phyloP scores from a whole-genome alignment of 2,888 invertebrate genomes.

The Callosobruchus maculatus region DNA sequence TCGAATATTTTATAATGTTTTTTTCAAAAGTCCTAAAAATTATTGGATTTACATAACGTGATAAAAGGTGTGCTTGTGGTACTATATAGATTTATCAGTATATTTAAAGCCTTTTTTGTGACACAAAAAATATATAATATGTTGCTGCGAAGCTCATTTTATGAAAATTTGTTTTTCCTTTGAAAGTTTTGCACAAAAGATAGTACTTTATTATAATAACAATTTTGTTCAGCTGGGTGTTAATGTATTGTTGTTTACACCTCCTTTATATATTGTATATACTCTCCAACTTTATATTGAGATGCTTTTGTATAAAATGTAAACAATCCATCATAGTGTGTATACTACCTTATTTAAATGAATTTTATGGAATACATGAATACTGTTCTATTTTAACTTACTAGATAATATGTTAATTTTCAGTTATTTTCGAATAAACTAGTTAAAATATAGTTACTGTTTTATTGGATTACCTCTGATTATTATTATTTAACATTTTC shows the following conservation, averaged over 20 bases:
- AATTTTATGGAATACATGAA: constrained; percentile 11
- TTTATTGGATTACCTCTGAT: no score
- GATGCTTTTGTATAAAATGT: constrained; percentile 10
- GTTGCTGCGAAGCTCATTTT: background rate
- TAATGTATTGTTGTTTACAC: background rate
- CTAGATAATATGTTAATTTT: constrained; percentile 12
- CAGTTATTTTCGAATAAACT: constrained; percentile 5
- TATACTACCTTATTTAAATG: constrained; percentile 4
- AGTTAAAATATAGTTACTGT: background rate
- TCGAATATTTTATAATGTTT: no score
- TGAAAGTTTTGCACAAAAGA: background rate
- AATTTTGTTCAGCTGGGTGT: background rate
- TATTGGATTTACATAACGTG: no score
- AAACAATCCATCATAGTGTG: background rate
- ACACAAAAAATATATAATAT: background rate
- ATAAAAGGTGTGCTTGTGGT: no score
- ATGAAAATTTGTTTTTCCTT: background rate
- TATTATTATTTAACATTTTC: no score
- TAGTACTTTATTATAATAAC: background rate
- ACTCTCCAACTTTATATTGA: constrained; percentile 8
- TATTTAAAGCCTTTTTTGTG: no score
- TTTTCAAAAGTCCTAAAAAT: no score
- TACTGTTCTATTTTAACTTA: constrained; percentile 8
- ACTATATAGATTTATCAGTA: no score
- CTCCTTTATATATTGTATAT: background rate